Percentiles rank a stretch among this genome's conserved stretches.
Evolutionary conservation across 2,113 vertebrate species (phyloP).

Genomic region (Rhabdornis inornatus): DNA sequence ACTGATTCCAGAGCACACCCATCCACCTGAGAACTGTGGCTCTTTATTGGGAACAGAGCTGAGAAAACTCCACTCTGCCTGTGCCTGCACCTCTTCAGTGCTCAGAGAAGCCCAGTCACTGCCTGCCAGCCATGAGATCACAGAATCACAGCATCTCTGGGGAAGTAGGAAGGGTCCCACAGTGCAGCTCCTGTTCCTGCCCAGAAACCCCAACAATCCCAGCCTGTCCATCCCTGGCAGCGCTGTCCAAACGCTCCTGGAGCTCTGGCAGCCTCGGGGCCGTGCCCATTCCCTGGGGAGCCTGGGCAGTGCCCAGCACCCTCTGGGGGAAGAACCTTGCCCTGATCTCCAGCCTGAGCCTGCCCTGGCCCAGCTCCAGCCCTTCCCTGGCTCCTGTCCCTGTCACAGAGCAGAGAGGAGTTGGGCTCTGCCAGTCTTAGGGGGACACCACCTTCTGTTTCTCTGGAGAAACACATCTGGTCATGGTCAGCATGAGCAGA

Average conservation of each 20-base stretch:
- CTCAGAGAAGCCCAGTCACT: not conserved
- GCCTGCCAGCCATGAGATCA: not conserved
- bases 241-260: not conserved
- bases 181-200: not conserved
- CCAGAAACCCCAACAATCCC: not conserved
- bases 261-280: not conserved
- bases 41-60: not conserved
- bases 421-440: not conserved
- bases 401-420: not conserved
- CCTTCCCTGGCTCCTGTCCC: rapidly evolving
- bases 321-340: not conserved
- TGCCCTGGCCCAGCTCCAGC: not conserved
- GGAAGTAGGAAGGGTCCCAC: too few relatives aligned
- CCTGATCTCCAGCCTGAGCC: not conserved
- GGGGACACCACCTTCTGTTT: not conserved
- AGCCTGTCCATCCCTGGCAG: not conserved
- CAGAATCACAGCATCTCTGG: too few relatives aligned
- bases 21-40: not conserved
- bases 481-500: not conserved
- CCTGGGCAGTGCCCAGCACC: not conserved
- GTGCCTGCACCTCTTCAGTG: not conserved
- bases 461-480: not conserved
- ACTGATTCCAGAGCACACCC: not conserved
- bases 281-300: not conserved
- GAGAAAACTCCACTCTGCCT: not conserved